Conservation (phyloP, 1,140 invertebrate species). For the Micrasema minimum region DNA sequence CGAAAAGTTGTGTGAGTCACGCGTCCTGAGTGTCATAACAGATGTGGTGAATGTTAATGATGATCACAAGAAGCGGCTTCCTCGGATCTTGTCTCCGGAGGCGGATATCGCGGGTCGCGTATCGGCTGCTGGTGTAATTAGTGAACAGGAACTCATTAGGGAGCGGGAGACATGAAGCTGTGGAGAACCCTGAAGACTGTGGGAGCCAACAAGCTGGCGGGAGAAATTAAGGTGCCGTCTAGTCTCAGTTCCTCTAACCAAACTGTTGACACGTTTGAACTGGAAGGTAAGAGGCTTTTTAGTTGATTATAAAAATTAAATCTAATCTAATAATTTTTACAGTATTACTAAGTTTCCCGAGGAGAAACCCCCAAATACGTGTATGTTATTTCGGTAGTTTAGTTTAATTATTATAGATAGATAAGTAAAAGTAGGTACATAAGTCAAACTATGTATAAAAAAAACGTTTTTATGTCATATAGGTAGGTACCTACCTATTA, state of each 20-base stretch:
- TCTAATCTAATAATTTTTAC: no score
- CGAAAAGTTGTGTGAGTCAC: conserved; percentile 33
- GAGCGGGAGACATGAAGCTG: conserved; percentile 43
- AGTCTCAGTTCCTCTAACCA: conserved; percentile 36
- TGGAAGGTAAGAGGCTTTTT: conserved; percentile 47
- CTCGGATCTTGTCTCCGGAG: conserved; percentile 16
- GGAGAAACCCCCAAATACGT: no score
- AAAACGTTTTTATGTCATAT: no score
- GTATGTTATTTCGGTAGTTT: no score
- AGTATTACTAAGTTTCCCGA: no score
- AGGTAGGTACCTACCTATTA: no score
- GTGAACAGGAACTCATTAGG: background rate
- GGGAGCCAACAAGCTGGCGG: conserved; percentile 21
- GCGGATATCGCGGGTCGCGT: conserved; percentile 21
- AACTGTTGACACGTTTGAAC: conserved; percentile 44
- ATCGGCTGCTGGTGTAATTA: conserved; percentile 21
- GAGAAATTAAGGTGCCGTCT: conserved; percentile 27
- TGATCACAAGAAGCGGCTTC: background rate
- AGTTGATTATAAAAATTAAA: background rate
- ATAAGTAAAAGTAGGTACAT: no score
- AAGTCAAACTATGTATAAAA: no score
- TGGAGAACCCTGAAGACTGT: conserved; percentile 49
- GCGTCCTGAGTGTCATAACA: background rate
- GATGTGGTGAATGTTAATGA: background rate
- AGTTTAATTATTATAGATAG: no score